Base-by-base conservation (phyloP, 2,888 invertebrate genomes). In the Leucoma salicis region DNA sequence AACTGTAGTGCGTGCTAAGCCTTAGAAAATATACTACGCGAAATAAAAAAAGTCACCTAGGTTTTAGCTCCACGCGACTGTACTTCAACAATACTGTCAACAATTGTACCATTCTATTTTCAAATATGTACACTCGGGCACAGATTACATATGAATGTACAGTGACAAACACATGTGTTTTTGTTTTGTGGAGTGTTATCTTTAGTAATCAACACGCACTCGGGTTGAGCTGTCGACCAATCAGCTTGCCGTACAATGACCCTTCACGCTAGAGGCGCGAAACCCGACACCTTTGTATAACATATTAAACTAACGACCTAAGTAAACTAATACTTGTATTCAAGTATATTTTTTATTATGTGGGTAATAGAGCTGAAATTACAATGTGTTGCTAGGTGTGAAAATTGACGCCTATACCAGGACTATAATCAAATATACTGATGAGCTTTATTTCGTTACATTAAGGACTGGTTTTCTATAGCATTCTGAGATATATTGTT, bases 181-280 rank as follows among this genome's bases (percentile, higher is more conserved):
- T 5, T 7, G 15, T 27, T 18, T 14, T 5, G 39, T 42, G 33
- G 31, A 44, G 31, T 14, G 25, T 49, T 53, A 51, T 55, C 55
- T 70, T 64, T 64, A 57, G 53, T 74, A 78, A 82, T 82, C 75
- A 78, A 70, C 78, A 78, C 76, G 65, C 59, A 49, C 61, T 52
- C 59, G 59, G 61, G 60, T 48, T 53, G 53, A 47, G 46, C 44
- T 24, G 40, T 64, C 67, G 49, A 75, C 88, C 88, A 89, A 89
- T 88, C 78, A 75, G 66, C 29, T 50, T 1, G 42, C 56, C 53
- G 70, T 31, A 74, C 63, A 51, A 45, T 64, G 84, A 80, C 87
- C 88, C 88, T 88, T 89, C 80, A 86, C 88, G 82, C 88, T 78
- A 62, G 57, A 86, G 85, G 88, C 88, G 88, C 69, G 88, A 89